Evolutionary conservation across 2,797 vertebrate species (phyloP).

Genomic region (Dendrocincla tyrannina): DNA sequence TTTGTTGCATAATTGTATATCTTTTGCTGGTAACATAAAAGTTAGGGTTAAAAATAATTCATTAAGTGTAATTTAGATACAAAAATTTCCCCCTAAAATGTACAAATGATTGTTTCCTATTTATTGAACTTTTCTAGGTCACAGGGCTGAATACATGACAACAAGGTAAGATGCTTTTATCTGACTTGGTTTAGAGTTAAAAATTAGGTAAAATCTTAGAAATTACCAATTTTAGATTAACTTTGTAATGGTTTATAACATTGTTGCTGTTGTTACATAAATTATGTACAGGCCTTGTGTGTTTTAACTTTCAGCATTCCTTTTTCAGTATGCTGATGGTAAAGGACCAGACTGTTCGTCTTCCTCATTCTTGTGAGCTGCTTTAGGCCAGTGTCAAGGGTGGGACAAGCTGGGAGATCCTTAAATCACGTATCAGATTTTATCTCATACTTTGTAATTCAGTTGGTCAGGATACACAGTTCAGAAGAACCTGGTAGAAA

Average conservation of each 20-base stretch:
- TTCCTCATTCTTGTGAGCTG: neutral
- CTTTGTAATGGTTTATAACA: fast-evolving
- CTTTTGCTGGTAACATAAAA: neutral
- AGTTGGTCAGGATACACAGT: neutral
- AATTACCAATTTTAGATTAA: neutral
- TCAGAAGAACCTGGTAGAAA: neutral
- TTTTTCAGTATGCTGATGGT: neutral
- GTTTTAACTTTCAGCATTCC: neutral
- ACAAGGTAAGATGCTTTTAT: conserved; percentile 86
- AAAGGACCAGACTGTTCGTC: neutral
- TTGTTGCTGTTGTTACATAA: neutral
- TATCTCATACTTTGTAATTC: neutral
- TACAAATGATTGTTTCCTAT: conserved; percentile 20
- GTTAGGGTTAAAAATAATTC: neutral
- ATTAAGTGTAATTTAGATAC: neutral
- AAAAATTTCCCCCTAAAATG: neutral
- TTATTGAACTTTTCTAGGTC: conserved; percentile 80
- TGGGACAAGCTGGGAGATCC: neutral
- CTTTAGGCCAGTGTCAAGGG: neutral
- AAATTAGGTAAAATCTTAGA: neutral
- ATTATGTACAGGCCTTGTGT: neutral
- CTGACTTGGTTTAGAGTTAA: neutral
- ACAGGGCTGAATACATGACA: conserved; percentile 96
- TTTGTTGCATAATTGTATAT: neutral
- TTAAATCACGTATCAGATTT: neutral